Evolutionary conservation across 2,797 vertebrate genomes (phyloP).

Genomic region (Basileuterus tristriatus): DNA sequence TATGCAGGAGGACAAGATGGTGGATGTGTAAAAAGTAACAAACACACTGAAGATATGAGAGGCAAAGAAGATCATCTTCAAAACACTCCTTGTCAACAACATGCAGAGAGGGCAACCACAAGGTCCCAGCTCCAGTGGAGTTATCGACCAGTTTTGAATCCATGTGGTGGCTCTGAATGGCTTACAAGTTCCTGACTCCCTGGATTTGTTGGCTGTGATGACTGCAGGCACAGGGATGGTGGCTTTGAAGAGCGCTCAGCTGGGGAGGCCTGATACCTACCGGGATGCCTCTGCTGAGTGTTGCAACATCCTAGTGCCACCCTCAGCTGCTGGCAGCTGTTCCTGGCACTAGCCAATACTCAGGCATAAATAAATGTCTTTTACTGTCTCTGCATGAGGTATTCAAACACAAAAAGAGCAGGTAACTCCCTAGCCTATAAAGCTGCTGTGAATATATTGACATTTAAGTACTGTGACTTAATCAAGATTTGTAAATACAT

Average conservation of each 20-base stretch:
- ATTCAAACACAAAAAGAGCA: slow-evolving; percentile 13
- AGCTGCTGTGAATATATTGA: slow-evolving; percentile 19
- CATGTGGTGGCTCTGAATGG: neutral
- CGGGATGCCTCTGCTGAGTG: neutral
- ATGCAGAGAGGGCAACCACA: neutral
- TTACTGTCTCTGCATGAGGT: slow-evolving; percentile 8
- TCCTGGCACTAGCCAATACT: neutral
- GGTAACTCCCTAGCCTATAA: slow-evolving; percentile 32
- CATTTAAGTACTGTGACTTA: slow-evolving; percentile 63
- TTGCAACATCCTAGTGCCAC: neutral
- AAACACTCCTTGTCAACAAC: neutral
- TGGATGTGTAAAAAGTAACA: neutral
- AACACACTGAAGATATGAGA: neutral
- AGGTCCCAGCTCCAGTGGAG: neutral
- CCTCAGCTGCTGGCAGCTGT: neutral
- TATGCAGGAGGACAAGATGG: neutral
- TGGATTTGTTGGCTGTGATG: neutral
- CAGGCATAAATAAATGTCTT: neutral
- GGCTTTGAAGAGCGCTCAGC: neutral
- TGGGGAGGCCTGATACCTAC: neutral
- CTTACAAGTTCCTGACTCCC: neutral
- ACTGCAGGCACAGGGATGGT: neutral
- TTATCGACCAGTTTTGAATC: neutral
- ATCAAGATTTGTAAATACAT: slow-evolving; percentile 59
- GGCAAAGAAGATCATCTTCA: neutral